phyloP scores from a whole-genome alignment of 2,113 vertebrate species.

The Paramormyrops kingsleyae region DNA sequence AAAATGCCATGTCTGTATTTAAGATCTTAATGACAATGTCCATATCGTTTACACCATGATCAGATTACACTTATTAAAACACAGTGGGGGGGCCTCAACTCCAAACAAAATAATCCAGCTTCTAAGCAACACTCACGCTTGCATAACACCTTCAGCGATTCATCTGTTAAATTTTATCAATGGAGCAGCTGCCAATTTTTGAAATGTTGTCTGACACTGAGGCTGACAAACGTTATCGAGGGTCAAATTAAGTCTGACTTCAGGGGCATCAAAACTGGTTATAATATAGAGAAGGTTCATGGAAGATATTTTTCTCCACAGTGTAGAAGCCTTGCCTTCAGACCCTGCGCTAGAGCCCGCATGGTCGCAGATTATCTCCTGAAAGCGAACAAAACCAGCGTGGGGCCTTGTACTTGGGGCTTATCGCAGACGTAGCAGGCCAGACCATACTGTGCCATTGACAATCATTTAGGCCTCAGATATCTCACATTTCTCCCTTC shows the following conservation, averaged over 20 bases:
- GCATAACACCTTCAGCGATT: neutral
- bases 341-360: neutral
- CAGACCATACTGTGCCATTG: slow-evolving; percentile 66
- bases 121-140: neutral
- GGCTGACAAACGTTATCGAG: neutral
- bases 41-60: neutral
- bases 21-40: neutral
- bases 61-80: neutral
- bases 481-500: slow-evolving; percentile 47
- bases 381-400: slow-evolving; percentile 41
- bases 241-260: neutral
- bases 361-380: slow-evolving; percentile 24
- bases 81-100: neutral
- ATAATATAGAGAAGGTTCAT: neutral
- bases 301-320: neutral
- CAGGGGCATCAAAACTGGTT: neutral
- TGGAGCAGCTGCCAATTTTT: neutral
- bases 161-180: neutral
- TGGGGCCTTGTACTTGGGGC: slow-evolving; percentile 68
- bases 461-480: slow-evolving; percentile 56
- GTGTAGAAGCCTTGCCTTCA: neutral
- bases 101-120: neutral
- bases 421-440: slow-evolving; percentile 64
- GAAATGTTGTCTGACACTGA: neutral
- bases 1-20: neutral